Evolutionary conservation across 2,797 vertebrate species (phyloP).

Genomic region (Gymnoscopelus braueri): DNA sequence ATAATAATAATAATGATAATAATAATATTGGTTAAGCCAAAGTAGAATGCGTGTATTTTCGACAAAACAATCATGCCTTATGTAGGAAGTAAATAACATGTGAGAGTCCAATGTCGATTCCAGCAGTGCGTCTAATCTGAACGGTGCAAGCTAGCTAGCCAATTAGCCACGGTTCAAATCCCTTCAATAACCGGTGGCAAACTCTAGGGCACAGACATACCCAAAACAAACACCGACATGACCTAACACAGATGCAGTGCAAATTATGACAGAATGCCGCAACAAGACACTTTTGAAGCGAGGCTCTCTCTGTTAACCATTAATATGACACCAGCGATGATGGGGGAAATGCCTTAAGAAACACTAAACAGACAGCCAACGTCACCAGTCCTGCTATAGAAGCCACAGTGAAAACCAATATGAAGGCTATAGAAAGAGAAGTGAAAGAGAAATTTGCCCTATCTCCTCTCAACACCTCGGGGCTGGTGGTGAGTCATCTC

Average conservation of each 20-base stretch:
- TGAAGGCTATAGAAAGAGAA: conserved; percentile 71
- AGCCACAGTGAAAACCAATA: conserved; percentile 72
- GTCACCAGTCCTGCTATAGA: conserved; percentile 53
- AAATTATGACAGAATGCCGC: conserved; percentile 66
- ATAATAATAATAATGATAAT: too few species aligned
- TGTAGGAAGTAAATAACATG: conserved; percentile 67
- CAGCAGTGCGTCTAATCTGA: conserved; percentile 78
- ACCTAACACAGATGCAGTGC: conserved; percentile 66
- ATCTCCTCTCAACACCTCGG: conserved; percentile 76
- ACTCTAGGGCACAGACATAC: conserved; percentile 67
- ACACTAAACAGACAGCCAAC: conserved; percentile 35
- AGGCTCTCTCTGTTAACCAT: conserved; percentile 47
- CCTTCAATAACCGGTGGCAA: conserved; percentile 74
- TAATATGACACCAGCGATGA: conserved; percentile 56
- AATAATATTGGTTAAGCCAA: conserved; percentile 9
- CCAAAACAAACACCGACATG: conserved; percentile 72
- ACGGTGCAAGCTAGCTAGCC: conserved; percentile 66
- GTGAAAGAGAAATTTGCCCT: conserved; percentile 77
- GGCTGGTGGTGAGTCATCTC: conserved; percentile 76
- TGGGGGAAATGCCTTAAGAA: conserved; percentile 42
- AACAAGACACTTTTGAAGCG: conserved; percentile 50
- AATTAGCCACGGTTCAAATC: conserved; percentile 76
- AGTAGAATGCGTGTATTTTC: conserved; percentile 22
- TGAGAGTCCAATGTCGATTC: conserved; percentile 68
- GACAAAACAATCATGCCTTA: conserved; percentile 55